Evolutionary conservation across 2,113 vertebrate species (phyloP).

Genomic region (Peucedramus taeniatus): DNA sequence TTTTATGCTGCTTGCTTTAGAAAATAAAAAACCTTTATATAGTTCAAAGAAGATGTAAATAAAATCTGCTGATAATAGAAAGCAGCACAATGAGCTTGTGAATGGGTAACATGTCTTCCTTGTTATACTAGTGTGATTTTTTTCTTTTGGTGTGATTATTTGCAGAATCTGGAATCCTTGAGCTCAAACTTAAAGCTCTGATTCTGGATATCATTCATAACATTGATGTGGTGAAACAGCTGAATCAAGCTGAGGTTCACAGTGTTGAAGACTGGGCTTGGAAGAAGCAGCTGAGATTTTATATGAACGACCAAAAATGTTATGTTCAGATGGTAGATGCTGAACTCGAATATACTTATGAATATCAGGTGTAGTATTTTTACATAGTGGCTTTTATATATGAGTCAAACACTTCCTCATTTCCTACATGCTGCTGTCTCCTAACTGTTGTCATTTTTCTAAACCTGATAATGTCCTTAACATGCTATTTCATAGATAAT

Average conservation of each 20-base stretch:
- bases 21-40: not conserved
- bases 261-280: constrained; percentile 85
- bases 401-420: not conserved
- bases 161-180: constrained; percentile 83
- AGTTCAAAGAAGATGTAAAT: not conserved
- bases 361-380: constrained; percentile 88
- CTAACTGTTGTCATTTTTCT: not conserved
- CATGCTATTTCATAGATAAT: not conserved
- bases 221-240: constrained; percentile 89
- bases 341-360: constrained; percentile 91
- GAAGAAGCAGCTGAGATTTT: constrained; percentile 95
- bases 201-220: constrained; percentile 96
- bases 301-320: constrained; percentile 85
- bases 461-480: not conserved
- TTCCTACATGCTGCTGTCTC: not conserved
- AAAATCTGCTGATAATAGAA: not conserved
- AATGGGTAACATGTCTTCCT: not conserved
- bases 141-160: not conserved
- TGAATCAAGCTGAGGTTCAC: constrained; percentile 78
- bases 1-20: not conserved
- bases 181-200: constrained; percentile 92
- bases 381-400: not conserved
- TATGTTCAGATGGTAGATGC: constrained; percentile 92
- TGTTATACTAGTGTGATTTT: not conserved
- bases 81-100: not conserved